These are phyloP conservation scores for Adelognathus sp. DNA, from an alignment of 2,888 invertebrate species.

Conservation along the genomic window DNA sequence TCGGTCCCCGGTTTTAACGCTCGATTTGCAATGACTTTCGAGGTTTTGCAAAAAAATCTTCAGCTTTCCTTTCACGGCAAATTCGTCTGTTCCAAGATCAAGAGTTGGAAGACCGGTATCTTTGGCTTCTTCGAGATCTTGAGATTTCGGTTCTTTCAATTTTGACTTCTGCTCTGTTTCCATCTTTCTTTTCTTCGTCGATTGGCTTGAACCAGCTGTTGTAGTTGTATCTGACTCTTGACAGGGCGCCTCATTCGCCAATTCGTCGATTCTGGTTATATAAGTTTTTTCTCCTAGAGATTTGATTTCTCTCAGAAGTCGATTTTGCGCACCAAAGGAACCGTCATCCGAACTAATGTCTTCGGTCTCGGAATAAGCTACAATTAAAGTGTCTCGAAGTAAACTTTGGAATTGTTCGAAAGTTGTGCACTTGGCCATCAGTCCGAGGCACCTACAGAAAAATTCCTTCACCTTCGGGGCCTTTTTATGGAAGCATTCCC, in stretches of 20 bases:
- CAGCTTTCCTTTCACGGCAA: too few species aligned
- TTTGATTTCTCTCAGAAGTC: too few species aligned
- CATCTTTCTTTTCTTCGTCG: too few species aligned
- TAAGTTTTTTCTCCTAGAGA: too few species aligned
- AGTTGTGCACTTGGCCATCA: slow-evolving; percentile 12
- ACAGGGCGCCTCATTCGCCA: too few species aligned
- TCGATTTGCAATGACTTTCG: background rate
- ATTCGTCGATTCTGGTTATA: too few species aligned
- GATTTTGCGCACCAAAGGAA: background rate
- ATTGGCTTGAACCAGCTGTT: too few species aligned
- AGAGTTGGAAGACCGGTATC: too few species aligned
- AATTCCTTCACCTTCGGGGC: slow-evolving; percentile 22
- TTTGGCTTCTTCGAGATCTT: background rate
- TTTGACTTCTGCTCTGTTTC: background rate
- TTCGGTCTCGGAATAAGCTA: slow-evolving; percentile 23
- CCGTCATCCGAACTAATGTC: background rate
- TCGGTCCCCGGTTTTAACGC: slow-evolving; percentile 18
- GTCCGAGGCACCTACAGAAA: slow-evolving; percentile 31
- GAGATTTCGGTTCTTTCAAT: background rate
- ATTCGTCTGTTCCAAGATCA: background rate
- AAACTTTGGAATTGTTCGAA: background rate
- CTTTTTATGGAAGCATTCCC: slow-evolving; percentile 31
- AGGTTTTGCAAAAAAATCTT: too few species aligned
- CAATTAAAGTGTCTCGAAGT: slow-evolving; percentile 17
- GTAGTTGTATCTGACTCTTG: too few species aligned